Conservation (phyloP, 2,113 vertebrate genomes). For the Trichechus manatus region DNA sequence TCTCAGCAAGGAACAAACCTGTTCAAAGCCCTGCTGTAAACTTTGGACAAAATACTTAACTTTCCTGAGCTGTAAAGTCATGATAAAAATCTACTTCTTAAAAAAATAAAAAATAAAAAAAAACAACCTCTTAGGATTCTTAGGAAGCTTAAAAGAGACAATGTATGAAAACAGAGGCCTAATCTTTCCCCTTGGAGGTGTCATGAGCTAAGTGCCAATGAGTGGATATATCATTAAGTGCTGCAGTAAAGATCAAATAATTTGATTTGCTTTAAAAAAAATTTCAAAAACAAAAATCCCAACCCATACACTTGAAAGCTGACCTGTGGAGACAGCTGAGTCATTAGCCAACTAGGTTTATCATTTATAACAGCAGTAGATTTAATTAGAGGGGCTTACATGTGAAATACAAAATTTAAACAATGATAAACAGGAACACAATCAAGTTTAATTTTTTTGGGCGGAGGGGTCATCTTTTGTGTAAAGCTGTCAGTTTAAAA, state of each 20-base stretch:
- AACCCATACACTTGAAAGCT: slow-evolving; percentile 35
- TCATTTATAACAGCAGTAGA: slow-evolving; percentile 54
- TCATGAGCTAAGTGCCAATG: background rate
- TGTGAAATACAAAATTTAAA: slow-evolving; percentile 47
- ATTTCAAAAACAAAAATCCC: slow-evolving; percentile 21
- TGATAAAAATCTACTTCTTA: background rate
- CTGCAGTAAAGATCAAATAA: slow-evolving; percentile 9
- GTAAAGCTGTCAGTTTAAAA: slow-evolving; percentile 45
- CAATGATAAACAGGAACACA: slow-evolving; percentile 26
- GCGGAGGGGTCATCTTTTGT: background rate
- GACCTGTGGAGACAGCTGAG: background rate
- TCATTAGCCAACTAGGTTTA: slow-evolving; percentile 21
- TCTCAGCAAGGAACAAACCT: too few species aligned
- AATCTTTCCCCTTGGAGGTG: background rate
- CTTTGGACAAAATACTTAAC: slow-evolving; percentile 36
- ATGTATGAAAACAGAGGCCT: background rate
- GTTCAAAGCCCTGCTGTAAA: background rate
- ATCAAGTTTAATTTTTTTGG: background rate
- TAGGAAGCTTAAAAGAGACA: slow-evolving; percentile 50
- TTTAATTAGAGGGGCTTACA: slow-evolving; percentile 45
- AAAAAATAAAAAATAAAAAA: background rate
- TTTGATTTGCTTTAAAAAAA: slow-evolving; percentile 20
- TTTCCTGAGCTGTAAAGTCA: slow-evolving; percentile 24
- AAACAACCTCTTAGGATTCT: background rate
- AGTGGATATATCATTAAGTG: background rate